Percentiles rank a stretch among this genome's conserved stretches.
Conservation (phyloP, 2,888 invertebrate genomes). For the Biston betularia region DNA sequence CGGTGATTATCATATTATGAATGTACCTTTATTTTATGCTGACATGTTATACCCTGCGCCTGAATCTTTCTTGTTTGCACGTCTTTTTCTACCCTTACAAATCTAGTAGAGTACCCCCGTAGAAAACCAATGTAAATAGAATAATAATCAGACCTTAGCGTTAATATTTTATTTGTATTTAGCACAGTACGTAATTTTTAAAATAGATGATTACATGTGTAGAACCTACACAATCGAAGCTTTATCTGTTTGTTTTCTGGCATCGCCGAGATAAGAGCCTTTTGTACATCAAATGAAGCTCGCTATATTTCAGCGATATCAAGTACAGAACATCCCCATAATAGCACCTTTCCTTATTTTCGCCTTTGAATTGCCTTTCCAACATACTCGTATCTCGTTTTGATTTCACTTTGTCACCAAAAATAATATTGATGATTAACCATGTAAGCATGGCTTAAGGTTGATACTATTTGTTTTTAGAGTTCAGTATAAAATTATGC, state of each 20-base stretch:
- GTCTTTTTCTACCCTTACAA: slow-evolving; percentile 46
- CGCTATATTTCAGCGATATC: slow-evolving; percentile 60
- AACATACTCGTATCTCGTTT: slow-evolving; percentile 52
- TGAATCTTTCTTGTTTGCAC: slow-evolving; percentile 65
- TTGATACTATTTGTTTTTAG: slow-evolving; percentile 58
- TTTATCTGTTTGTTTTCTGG: slow-evolving; percentile 87
- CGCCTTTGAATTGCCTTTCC: slow-evolving; percentile 78
- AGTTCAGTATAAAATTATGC: slow-evolving; percentile 56
- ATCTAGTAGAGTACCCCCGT: slow-evolving; percentile 49
- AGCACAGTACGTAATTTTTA: slow-evolving; percentile 59
- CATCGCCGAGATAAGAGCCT: slow-evolving; percentile 78
- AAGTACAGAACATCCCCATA: slow-evolving; percentile 62
- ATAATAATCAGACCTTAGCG: slow-evolving; percentile 51
- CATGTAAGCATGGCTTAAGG: slow-evolving; percentile 77
- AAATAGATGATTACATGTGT: slow-evolving; percentile 56
- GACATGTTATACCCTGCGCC: slow-evolving; percentile 59
- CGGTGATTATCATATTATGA: slow-evolving; percentile 68
- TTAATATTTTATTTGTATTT: slow-evolving; percentile 47
- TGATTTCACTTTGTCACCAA: slow-evolving; percentile 57
- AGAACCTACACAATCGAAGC: slow-evolving; percentile 71
- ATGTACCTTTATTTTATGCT: slow-evolving; percentile 67
- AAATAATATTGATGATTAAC: slow-evolving; percentile 72
- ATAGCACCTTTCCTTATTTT: slow-evolving; percentile 80
- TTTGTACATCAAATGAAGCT: slow-evolving; percentile 58
- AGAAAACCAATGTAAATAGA: slow-evolving; percentile 52